These are phyloP conservation scores for Uria lomvia DNA, from an alignment of 2,113 vertebrate genomes.

Conservation along the genomic window DNA sequence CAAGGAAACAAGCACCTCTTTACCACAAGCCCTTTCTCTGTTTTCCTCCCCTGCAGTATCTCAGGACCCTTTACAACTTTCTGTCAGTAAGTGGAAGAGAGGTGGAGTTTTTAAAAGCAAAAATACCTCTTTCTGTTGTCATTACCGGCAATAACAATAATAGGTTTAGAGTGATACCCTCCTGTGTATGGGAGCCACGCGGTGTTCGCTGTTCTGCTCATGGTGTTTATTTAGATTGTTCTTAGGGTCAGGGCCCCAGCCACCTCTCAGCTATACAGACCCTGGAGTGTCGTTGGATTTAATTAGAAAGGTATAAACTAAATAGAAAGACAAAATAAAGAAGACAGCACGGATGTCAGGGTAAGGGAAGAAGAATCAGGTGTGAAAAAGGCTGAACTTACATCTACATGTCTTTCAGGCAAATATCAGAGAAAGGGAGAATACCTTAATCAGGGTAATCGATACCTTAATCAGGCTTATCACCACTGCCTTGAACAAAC, in stretches of 20 bases:
- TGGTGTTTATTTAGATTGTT: neutral
- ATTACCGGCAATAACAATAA: neutral
- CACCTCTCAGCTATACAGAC: neutral
- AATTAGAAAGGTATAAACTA: neutral
- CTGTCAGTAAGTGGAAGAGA: neutral
- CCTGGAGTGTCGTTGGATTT: fast-evolving
- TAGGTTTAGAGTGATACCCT: neutral
- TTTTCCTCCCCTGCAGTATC: neutral
- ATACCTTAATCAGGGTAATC: neutral
- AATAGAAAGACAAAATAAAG: neutral
- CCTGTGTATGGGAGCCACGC: neutral
- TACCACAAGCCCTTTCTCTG: neutral
- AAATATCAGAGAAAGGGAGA: fast-evolving
- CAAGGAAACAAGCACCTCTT: neutral
- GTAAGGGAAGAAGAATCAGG: neutral
- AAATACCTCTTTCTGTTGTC: neutral
- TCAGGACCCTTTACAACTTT: neutral
- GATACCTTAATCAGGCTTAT: neutral
- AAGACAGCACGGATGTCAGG: neutral
- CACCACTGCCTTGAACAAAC: neutral
- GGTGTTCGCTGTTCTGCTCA: neutral
- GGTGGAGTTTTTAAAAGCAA: neutral
- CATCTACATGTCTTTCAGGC: neutral
- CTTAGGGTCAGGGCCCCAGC: neutral
- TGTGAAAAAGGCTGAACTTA: neutral